phyloP scores from a whole-genome alignment of 2,888 invertebrate species.

The Acleris sparsana region DNA sequence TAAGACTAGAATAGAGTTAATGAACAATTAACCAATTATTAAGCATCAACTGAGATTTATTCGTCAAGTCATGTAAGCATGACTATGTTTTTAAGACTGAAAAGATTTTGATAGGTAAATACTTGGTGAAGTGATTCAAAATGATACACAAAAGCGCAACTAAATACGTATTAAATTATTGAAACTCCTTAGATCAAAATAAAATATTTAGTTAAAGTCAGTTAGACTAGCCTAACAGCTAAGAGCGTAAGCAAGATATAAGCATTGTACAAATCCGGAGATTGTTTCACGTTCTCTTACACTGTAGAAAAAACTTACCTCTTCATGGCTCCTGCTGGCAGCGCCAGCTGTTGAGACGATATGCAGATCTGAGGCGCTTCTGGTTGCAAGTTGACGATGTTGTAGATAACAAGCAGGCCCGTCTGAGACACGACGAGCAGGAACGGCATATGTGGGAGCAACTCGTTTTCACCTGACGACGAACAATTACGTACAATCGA shows the following conservation, averaged over 20 bases:
- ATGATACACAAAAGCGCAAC: too few relatives aligned
- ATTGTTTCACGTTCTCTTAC: too few relatives aligned
- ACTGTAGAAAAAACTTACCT: conserved; percentile 46
- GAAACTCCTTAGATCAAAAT: too few relatives aligned
- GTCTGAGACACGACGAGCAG: conserved; percentile 90
- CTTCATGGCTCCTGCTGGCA: conserved; percentile 59
- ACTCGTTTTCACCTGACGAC: conserved; percentile 81
- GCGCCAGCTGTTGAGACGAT: conserved; percentile 79
- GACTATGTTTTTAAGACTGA: too few relatives aligned
- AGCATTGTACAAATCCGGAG: too few relatives aligned
- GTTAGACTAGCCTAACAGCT: too few relatives aligned
- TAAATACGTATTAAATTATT: too few relatives aligned
- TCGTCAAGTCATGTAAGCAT: too few relatives aligned
- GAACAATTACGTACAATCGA: conserved; percentile 4
- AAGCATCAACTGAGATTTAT: not conserved
- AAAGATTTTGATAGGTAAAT: too few relatives aligned
- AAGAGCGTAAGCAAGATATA: too few relatives aligned
- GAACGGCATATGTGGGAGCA: conserved; percentile 89
- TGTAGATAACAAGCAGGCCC: conserved; percentile 90
- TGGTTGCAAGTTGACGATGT: conserved; percentile 87
- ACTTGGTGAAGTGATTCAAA: too few relatives aligned
- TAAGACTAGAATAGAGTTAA: conserved; percentile 5
- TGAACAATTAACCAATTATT: not conserved
- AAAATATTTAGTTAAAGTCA: too few relatives aligned
- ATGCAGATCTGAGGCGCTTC: conserved; percentile 84